Conservation (phyloP, 2,797 vertebrate species). For the Lagodon rhomboides region DNA sequence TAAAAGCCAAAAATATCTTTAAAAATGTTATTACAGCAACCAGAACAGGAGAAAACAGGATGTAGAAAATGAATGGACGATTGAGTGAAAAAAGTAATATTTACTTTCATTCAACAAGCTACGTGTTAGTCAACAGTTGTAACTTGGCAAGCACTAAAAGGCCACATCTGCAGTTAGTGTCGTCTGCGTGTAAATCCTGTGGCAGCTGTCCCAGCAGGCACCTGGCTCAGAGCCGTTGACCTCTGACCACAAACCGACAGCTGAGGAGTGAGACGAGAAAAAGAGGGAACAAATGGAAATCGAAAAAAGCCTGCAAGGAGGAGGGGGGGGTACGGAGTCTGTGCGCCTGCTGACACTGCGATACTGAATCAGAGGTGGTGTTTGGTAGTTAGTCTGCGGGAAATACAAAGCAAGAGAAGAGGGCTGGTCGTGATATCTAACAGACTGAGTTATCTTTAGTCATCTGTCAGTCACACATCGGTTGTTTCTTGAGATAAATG, state of each 20-base stretch:
- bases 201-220: constrained; percentile 83
- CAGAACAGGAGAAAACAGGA: background rate
- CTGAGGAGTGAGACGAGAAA: constrained; percentile 70
- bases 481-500: constrained; percentile 30
- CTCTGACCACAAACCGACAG: constrained; percentile 80
- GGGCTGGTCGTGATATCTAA: constrained; percentile 40
- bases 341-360: constrained; percentile 51
- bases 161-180: constrained; percentile 75
- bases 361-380: constrained; percentile 38
- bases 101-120: constrained; percentile 20
- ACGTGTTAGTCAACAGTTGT: constrained; percentile 2
- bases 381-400: constrained; percentile 22
- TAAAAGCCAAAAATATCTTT: background rate
- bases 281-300: constrained; percentile 74
- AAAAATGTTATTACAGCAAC: background rate
- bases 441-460: constrained; percentile 51
- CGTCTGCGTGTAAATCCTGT: constrained; percentile 69
- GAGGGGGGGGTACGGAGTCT: constrained; percentile 25
- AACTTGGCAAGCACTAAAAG: constrained; percentile 40
- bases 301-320: constrained; percentile 54
- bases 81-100: background rate
- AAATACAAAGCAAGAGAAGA: constrained; percentile 16
- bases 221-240: constrained; percentile 81
- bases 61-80: background rate
- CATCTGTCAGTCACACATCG: constrained; percentile 5